Evolutionary conservation across 2,797 vertebrate species (phyloP).

Genomic region (Craterocephalus amniculus): DNA sequence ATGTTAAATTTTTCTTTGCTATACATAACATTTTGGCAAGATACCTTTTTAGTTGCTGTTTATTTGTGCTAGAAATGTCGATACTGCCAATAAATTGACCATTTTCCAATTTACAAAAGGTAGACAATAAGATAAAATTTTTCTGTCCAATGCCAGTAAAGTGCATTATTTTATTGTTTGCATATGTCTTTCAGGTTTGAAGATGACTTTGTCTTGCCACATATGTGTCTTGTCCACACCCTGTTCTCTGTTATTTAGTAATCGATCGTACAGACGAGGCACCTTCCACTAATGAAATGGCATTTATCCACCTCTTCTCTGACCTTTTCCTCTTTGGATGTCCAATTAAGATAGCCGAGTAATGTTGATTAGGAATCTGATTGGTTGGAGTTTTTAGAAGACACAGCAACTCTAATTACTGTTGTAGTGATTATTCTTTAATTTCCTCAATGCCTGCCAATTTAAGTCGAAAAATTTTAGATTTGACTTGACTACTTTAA

Average conservation of each 20-base stretch:
- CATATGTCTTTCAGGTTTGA: constrained; percentile 1
- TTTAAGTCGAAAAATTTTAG: neutral
- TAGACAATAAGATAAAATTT: neutral
- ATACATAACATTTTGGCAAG: neutral
- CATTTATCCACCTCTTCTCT: constrained; percentile 77
- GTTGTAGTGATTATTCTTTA: constrained; percentile 24
- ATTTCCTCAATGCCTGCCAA: constrained; percentile 25
- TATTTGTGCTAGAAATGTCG: neutral
- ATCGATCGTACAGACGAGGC: constrained; percentile 61
- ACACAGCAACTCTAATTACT: constrained; percentile 58
- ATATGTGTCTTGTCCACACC: constrained; percentile 18
- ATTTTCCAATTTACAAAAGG: neutral
- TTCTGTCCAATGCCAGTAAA: neutral
- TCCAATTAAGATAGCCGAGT: constrained; percentile 74
- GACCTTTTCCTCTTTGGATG: constrained; percentile 78
- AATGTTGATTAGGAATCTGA: constrained; percentile 71
- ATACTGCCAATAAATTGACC: neutral
- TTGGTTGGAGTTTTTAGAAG: constrained; percentile 53
- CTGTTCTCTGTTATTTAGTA: constrained; percentile 64
- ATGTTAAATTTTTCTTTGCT: neutral
- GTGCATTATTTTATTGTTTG: neutral
- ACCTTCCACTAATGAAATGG: constrained; percentile 81
- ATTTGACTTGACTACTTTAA: neutral
- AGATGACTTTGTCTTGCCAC: constrained; percentile 2
- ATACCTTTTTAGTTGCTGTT: neutral